Conservation (phyloP, 2,888 invertebrate genomes). For the Arctia plantaginis region DNA sequence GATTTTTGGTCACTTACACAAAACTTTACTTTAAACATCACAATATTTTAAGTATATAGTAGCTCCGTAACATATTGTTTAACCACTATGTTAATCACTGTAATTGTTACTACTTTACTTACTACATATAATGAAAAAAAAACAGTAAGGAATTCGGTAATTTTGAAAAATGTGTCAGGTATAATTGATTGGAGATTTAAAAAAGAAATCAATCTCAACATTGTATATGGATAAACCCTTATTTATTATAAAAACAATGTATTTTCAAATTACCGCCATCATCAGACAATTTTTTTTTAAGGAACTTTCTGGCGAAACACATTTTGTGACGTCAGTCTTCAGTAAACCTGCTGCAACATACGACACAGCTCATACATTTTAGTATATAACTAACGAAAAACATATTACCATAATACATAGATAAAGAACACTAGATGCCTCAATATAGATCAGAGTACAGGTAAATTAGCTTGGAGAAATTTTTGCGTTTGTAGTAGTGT, state of each 20-base stretch:
- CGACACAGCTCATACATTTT: not conserved
- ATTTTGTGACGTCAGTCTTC: not conserved
- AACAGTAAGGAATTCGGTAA: not conserved
- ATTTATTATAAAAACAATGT: not conserved
- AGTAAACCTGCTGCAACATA: not conserved
- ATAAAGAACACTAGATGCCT: slow-evolving; percentile 26
- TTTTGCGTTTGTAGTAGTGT: no score
- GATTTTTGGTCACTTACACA: not conserved
- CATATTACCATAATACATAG: slow-evolving; percentile 12
- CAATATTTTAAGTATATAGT: not conserved
- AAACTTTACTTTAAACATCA: not conserved
- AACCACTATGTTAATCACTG: no score
- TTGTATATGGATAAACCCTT: not conserved
- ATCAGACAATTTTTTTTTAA: not conserved
- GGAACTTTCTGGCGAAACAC: not conserved
- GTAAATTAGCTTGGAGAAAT: no score
- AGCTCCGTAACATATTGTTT: not conserved
- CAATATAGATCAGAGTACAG: slow-evolving; percentile 23
- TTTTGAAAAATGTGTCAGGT: not conserved
- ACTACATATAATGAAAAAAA: not conserved
- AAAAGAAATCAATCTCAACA: not conserved
- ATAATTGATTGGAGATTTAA: not conserved
- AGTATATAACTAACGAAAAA: not conserved
- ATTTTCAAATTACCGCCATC: not conserved
- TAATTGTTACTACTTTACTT: no score